Conservation (phyloP, 35 echinoderm and acorn worm genomes). For the Amphiura filiformis region DNA sequence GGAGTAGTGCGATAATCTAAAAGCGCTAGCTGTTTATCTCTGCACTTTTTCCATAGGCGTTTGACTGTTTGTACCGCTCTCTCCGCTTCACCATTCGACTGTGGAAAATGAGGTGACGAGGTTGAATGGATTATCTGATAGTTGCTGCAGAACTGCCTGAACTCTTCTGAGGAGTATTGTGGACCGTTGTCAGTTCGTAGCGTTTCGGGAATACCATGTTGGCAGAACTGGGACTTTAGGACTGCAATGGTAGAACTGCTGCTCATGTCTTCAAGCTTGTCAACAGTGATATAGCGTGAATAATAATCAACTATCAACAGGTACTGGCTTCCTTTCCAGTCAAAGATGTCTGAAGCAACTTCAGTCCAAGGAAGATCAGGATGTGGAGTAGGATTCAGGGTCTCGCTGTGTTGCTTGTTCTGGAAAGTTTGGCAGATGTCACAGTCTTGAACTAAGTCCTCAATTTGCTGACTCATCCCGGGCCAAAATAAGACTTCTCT, state of each 20-base stretch:
- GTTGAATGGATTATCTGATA: constrained; percentile 50
- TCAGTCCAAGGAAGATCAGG: constrained; percentile 56
- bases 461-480: constrained; percentile 57
- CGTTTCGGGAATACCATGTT: constrained; percentile 54
- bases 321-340: constrained; percentile 45
- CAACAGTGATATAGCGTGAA: constrained; percentile 58
- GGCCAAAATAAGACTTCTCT: constrained; percentile 59
- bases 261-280: not conserved
- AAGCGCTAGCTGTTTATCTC: constrained; percentile 44
- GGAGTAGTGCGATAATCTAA: constrained; percentile 59
- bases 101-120: constrained; percentile 29
- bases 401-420: constrained; percentile 32
- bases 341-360: constrained; percentile 50
- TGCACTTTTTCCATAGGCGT: constrained; percentile 45
- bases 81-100: constrained; percentile 49
- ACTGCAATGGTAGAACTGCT: not conserved
- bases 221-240: constrained; percentile 48
- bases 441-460: constrained; percentile 36
- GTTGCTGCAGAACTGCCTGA: constrained; percentile 44
- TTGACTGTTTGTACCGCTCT: constrained; percentile 63
- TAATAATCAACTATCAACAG: constrained; percentile 50
- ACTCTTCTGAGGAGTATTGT: constrained; percentile 53
- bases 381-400: constrained; percentile 11
- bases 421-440: constrained; percentile 15
- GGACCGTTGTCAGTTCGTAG: constrained; percentile 73